Conservation (phyloP, 2,888 invertebrate species). For the Neria commutata region DNA sequence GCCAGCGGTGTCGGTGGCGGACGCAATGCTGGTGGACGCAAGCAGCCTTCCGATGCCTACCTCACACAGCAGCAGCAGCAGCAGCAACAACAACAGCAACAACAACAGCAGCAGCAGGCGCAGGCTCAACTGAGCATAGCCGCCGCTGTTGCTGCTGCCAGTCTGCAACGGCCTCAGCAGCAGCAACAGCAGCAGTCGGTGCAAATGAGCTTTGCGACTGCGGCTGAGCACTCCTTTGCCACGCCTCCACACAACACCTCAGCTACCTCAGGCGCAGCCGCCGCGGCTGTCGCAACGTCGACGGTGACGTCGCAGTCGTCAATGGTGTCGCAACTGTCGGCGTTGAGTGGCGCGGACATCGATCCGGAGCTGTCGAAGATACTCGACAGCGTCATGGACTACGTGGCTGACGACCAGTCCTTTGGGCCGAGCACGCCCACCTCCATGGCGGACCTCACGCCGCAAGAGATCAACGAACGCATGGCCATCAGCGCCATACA, state of each 20-base stretch:
- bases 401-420: conserved; percentile 69
- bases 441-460: conserved; percentile 46
- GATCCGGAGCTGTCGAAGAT: conserved; percentile 82
- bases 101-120: conserved; percentile 46
- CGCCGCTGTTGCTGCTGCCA: conserved; percentile 31
- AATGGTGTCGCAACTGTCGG: conserved; percentile 54
- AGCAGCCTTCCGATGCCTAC: conserved; percentile 59
- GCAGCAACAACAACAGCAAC: conserved; percentile 37
- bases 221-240: conserved; percentile 30
- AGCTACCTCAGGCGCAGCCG: conserved; percentile 57
- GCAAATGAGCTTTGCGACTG: conserved; percentile 31
- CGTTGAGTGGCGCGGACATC: conserved; percentile 40
- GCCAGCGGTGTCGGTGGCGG: conserved; percentile 2
- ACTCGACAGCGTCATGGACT: conserved; percentile 84
- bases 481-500: conserved; percentile 89
- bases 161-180: conserved; percentile 40
- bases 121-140: too few relatives aligned
- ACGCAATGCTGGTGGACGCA: conserved; percentile 26
- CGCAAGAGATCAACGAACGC: conserved; percentile 67
- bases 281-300: conserved; percentile 43
- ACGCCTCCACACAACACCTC: conserved; percentile 48
- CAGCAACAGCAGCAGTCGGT: conserved; percentile 28
- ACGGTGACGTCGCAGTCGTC: conserved; percentile 36
- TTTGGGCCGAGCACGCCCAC: conserved; percentile 47
- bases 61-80: conserved; percentile 56